A percentile compares a stretch with the other conserved stretches of the same genome.
Evolutionary conservation across 2,888 invertebrate species (phyloP).

Genomic region (Elmis aenea): DNA sequence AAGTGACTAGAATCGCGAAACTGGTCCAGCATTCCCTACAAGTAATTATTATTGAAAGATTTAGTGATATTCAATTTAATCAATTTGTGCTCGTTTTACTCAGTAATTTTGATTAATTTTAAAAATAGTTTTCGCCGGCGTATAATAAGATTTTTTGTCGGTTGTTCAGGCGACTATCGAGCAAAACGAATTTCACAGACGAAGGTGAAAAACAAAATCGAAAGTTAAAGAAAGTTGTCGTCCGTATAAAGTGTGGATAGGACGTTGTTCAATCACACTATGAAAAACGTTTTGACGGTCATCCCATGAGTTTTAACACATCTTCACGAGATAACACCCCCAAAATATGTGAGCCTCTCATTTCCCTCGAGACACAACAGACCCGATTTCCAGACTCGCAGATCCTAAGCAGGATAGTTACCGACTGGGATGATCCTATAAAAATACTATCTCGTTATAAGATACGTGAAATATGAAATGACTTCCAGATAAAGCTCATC

Average conservation of each 20-base stretch:
- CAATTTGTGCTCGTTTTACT: no score
- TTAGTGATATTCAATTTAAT: no score
- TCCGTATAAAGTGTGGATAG: constrained; percentile 8
- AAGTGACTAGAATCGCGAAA: no score
- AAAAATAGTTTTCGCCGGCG: no score
- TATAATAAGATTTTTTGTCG: no score
- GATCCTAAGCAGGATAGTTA: constrained; percentile 41
- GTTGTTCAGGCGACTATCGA: no score
- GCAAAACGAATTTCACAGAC: no score
- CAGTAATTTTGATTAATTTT: no score
- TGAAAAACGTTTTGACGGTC: constrained; percentile 35
- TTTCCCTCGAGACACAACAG: constrained; percentile 41
- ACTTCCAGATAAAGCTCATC: constrained; percentile 11
- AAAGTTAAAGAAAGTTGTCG: constrained; percentile 9
- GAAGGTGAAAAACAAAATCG: no score
- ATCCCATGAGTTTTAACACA: constrained; percentile 38
- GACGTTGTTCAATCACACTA: constrained; percentile 27
- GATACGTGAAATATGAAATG: constrained; percentile 14
- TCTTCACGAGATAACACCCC: constrained; percentile 37
- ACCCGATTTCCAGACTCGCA: constrained; percentile 38
- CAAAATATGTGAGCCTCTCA: constrained; percentile 40
- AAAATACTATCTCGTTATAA: constrained; percentile 36
- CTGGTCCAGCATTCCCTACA: no score
- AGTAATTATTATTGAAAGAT: no score
- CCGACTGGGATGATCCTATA: constrained; percentile 38